Evolutionary conservation across 2,113 vertebrate species (phyloP).

Genomic region (Dissostichus mawsoni): DNA sequence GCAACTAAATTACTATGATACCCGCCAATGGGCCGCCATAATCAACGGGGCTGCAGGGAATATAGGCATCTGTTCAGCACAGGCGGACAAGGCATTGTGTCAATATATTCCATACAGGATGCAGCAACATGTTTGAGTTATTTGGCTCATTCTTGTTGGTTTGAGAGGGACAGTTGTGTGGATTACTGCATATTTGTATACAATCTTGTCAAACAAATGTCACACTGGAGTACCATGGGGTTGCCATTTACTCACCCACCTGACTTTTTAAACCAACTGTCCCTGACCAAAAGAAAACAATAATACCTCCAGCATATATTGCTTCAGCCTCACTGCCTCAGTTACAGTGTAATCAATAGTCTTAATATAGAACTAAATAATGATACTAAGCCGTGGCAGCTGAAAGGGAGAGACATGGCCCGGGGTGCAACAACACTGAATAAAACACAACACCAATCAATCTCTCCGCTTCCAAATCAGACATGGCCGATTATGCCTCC

Average conservation of each 20-base stretch:
- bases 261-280: not conserved
- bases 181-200: conserved; percentile 10
- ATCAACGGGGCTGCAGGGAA: conserved; percentile 71
- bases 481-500: conserved; percentile 62
- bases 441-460: conserved; percentile 73
- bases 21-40: conserved; percentile 41
- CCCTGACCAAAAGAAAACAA: conserved; percentile 19
- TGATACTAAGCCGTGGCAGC: conserved; percentile 51
- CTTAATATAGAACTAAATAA: conserved; percentile 74
- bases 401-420: conserved; percentile 60
- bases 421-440: conserved; percentile 60
- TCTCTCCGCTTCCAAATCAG: conserved; percentile 63
- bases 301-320: conserved; percentile 18
- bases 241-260: conserved; percentile 6
- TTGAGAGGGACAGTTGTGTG: conserved; percentile 16
- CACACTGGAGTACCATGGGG: not conserved
- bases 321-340: conserved; percentile 27
- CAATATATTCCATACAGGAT: conserved; percentile 64
- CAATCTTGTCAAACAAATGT: conserved; percentile 4
- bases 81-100: conserved; percentile 52
- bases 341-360: conserved; percentile 70
- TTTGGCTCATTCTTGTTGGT: conserved; percentile 43
- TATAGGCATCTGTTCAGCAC: conserved; percentile 73
- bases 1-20: conserved; percentile 79
- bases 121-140: conserved; percentile 46